Evolutionary conservation across 2,113 vertebrate species (phyloP), one percentile per base, ranked within the genome.

Genomic region (Heterochromis multidens): DNA sequence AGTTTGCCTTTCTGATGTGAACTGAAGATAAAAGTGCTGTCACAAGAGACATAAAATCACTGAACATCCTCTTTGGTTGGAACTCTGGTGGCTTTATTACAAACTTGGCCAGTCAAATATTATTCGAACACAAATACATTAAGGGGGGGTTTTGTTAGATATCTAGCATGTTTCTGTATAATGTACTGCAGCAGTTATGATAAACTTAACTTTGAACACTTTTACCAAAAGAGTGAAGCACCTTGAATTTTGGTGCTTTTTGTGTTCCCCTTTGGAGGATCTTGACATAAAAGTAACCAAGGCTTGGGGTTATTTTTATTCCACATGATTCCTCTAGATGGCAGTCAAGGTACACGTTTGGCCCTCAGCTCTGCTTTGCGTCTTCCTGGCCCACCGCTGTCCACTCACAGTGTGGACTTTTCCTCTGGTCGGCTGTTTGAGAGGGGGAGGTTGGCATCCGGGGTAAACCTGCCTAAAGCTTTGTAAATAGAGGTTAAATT

Each of bases 401-500:
- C 33, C 31, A 25, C 72, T 59, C 70, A 1, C 70, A 7, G 62
- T 76, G 54, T 62, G 76, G 77, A 77, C 81, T 67, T 37, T 52
- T 46, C 85, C 90, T 82, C 88, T 37, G 91, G 76, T 78, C 40
- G 21, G 89, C 85, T 85, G 81, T 82, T 82, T 80, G 84, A 83
- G 87, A 82, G 79, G 40, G 57, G 35, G 40, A 84, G 63, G 85
- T 67, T 52, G 87, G 84, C 79, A 83, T 87, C 82, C 52, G 29
- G 83, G 79, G 86, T 87, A 91, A 94, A 91, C 92, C 89, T 83
- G 91, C 90, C 90, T 61, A 89, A 91, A 72, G 86, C 87, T 93
- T 80, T 90, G 79, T 90, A 93, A 95, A 93, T 89, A 78, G 90
- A 84, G 92, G 94, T 93, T 90, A 92, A 93, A 95, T 89, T 93